Conservation (phyloP, 2,797 vertebrate genomes). For the Tenualosa ilisha region DNA sequence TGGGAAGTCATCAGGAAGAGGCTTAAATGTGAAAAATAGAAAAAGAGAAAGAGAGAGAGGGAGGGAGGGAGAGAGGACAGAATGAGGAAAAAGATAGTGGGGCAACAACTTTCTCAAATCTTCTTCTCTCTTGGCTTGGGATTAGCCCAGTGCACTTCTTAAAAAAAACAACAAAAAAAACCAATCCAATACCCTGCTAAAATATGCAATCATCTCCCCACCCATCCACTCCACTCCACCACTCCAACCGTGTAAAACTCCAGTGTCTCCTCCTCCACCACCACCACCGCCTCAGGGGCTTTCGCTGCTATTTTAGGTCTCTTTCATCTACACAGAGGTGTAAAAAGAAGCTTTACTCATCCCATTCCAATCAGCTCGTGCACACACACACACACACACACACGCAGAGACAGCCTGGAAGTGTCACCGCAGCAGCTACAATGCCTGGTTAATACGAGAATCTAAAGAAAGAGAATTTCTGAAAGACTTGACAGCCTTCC, state of each 20-base stretch:
- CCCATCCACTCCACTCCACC: background rate
- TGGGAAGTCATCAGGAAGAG: background rate
- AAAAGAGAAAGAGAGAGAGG: background rate
- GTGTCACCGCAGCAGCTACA: background rate
- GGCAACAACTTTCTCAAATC: background rate
- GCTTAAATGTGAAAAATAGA: background rate
- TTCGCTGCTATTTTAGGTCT: slow-evolving; percentile 1
- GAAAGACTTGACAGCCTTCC: background rate
- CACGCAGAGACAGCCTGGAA: background rate
- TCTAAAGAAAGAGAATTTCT: background rate
- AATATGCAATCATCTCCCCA: slow-evolving; percentile 14
- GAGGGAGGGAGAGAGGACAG: slow-evolving; percentile 31
- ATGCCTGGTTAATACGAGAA: background rate
- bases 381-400: slow-evolving; percentile 1
- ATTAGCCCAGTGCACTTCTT: background rate
- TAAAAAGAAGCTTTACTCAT: slow-evolving; percentile 18
- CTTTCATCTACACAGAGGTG: slow-evolving; percentile 10
- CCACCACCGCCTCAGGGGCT: background rate
- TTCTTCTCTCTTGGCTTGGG: background rate
- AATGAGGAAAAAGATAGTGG: slow-evolving; percentile 47
- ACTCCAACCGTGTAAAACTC: background rate
- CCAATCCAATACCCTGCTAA: background rate
- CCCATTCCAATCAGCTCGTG: background rate
- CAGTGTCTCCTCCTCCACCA: background rate
- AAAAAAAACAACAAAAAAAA: background rate